phyloP scores from a whole-genome alignment of 2,797 vertebrate species.

The Pipistrellus pygmaeus region DNA sequence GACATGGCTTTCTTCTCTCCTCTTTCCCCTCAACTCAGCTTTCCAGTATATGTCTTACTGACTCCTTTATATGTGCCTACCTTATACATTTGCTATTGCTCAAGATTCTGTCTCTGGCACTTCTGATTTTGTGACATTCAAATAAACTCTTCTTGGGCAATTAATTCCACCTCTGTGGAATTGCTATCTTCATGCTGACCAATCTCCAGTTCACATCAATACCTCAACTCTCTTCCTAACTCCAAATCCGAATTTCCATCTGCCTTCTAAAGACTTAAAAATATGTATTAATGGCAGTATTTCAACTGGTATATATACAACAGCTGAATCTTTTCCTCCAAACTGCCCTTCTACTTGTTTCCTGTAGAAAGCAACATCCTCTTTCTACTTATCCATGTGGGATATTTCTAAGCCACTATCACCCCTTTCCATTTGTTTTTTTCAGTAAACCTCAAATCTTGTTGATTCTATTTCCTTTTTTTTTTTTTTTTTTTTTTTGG shows the following conservation, averaged over 20 bases:
- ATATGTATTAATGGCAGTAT: conserved; percentile 42
- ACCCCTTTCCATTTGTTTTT: conserved; percentile 26
- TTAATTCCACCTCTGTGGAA: neutral
- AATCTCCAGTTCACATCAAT: conserved; percentile 31
- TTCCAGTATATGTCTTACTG: neutral
- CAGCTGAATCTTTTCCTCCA: conserved; percentile 38
- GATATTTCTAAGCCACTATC: neutral
- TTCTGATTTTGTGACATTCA: conserved; percentile 45
- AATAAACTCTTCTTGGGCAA: conserved; percentile 9
- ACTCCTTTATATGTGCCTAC: neutral
- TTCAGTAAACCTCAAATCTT: neutral
- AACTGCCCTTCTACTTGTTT: conserved; percentile 46
- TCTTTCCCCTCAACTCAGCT: neutral
- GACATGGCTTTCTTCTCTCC: neutral
- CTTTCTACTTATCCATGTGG: neutral
- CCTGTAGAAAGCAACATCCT: neutral
- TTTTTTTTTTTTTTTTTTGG: neutral
- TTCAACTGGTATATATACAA: conserved; percentile 52
- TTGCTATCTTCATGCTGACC: conserved; percentile 31
- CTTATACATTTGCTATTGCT: conserved; percentile 24
- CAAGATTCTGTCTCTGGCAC: conserved; percentile 22
- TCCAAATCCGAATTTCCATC: conserved; percentile 47
- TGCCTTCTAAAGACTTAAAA: conserved; percentile 65
- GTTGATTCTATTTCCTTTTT: neutral
- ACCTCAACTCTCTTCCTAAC: conserved; percentile 51